Evolutionary conservation across 2,888 invertebrate genomes (phyloP).

Genomic region (Poecilus cupreus): DNA sequence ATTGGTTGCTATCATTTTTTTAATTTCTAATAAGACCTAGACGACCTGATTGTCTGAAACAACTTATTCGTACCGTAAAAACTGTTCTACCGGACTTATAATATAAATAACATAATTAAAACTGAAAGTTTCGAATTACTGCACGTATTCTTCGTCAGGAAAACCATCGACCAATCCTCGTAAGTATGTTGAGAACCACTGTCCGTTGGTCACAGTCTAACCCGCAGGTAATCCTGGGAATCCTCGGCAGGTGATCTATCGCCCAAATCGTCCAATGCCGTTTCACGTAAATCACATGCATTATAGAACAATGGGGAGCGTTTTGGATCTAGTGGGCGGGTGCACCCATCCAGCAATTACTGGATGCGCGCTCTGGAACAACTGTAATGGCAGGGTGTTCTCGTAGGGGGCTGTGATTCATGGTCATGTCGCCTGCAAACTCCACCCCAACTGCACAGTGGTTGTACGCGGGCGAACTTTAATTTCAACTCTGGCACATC

Average conservation of each 20-base stretch:
- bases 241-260: slow-evolving; percentile 47
- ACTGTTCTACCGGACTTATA: too few relatives aligned
- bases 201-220: not conserved
- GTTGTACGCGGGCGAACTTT: not conserved
- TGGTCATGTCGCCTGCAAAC: not conserved
- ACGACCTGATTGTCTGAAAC: too few relatives aligned
- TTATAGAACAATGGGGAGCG: slow-evolving; percentile 70
- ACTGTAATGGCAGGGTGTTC: slow-evolving; percentile 40
- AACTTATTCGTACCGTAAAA: too few relatives aligned
- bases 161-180: too few relatives aligned
- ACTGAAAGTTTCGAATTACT: too few relatives aligned
- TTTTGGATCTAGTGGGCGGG: slow-evolving; percentile 30
- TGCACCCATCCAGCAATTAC: slow-evolving; percentile 14
- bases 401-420: slow-evolving; percentile 43
- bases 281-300: slow-evolving; percentile 69
- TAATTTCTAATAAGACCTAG: too few relatives aligned
- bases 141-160: too few relatives aligned
- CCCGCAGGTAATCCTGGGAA: not conserved
- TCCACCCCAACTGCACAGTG: too few relatives aligned
- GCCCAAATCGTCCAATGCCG: slow-evolving; percentile 57
- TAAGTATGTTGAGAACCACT: not conserved
- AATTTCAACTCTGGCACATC: not conserved
- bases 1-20: too few relatives aligned
- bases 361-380: slow-evolving; percentile 14
- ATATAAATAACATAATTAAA: too few relatives aligned